Base-by-base conservation (phyloP, 2,797 vertebrate species). In the Typhlichthys eigenmanni region DNA sequence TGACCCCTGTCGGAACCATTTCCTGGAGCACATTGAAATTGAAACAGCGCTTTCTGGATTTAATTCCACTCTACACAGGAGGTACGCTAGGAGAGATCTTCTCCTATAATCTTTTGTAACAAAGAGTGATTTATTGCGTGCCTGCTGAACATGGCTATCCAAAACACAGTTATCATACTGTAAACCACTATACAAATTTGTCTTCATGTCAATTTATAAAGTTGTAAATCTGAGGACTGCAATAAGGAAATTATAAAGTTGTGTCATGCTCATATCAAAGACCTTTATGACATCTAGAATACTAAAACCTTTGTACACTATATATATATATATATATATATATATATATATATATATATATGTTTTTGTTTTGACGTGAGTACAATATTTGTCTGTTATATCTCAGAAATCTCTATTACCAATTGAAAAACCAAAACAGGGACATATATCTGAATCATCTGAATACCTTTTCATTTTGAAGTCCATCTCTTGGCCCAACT, bases 381-480 rank as follows among this genome's bases (percentile, higher is more conserved):
- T 43, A 43, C 38, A 43, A 43, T 43, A 48, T 48, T 48, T 48
- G n/a, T 5, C 24, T 29, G 24, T 29, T 29, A 29, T 29, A 29
- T 29, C 24, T 29, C 24, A 29, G 24, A 29, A 29, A 29, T 4
- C 3, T 29, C 24, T 29, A 29, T 29, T 29, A 29, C 24, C 24
- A 29, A 29, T 29, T 29, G 24, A 29, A 29, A 29, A 29, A 29
- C 24, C 12, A 50, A 12, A 47, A 46, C 49, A 74, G 70, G 66
- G 56, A 64, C 69, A 16, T 11, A 4, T 19, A 8, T 34, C 24
- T 50, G 38, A 64, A 70, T 29, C 12, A 0, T 12, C 29, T 56
- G 66, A 75, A 47, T 17, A 98, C 96, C 93, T 95, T 96, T 89
- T 98, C 96, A 90, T 98, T 98, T 87, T 99, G 97, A 78, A 98